A percentile compares a stretch with the other conserved stretches of the same genome.
Conservation (phyloP, 2,113 vertebrate species). For the Arenaria interpres region DNA sequence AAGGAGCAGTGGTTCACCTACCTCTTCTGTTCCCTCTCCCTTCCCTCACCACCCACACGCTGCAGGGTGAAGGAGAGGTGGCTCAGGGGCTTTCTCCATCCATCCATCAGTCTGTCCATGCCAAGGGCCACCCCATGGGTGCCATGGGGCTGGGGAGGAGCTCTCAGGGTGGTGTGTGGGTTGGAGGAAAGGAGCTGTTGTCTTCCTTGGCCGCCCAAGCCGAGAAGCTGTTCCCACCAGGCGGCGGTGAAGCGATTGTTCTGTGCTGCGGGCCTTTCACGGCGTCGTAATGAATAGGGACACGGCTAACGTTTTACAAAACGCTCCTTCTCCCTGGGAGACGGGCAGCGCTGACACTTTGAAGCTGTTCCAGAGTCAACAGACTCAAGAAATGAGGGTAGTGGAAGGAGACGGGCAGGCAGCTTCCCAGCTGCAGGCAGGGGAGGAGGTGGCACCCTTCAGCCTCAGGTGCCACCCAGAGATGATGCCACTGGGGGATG, state of each 20-base stretch:
- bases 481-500: not conserved
- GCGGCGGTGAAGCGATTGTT: not conserved
- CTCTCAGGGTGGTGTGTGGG: accelerated
- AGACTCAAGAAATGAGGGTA: not conserved
- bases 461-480: not conserved
- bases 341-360: not conserved
- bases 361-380: not conserved
- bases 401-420: not conserved
- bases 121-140: accelerated
- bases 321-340: not conserved
- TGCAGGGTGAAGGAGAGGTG: not conserved
- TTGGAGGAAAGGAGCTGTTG: not conserved
- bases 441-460: not conserved
- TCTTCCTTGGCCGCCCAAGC: accelerated
- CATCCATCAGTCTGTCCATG: not conserved
- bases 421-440: not conserved
- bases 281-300: not conserved
- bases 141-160: not conserved
- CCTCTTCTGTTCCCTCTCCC: not conserved
- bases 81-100: not conserved
- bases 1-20: not conserved
- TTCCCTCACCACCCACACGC: not conserved
- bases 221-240: not conserved
- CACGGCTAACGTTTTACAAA: not conserved
- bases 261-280: not conserved